Conservation (phyloP, 2,797 vertebrate species). For the Tenualosa ilisha region DNA sequence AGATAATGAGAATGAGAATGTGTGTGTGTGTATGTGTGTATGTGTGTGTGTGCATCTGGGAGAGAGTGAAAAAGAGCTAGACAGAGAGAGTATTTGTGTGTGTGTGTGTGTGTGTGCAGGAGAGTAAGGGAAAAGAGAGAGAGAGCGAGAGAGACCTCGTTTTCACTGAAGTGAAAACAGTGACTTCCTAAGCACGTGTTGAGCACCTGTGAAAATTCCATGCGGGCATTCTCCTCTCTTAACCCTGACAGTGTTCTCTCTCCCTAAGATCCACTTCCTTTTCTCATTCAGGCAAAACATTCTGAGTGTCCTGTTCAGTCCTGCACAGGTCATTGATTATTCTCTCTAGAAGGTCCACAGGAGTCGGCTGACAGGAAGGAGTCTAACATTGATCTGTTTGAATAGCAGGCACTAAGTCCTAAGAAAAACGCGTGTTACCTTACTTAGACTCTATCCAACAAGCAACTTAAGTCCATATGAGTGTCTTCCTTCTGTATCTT, state of each 20-base stretch:
- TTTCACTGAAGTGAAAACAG: conserved; percentile 41
- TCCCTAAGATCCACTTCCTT: conserved; percentile 25
- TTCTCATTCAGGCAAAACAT: not conserved
- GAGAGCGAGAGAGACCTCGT: not conserved
- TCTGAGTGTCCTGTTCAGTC: not conserved
- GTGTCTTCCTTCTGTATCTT: not conserved
- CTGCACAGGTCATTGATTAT: not conserved
- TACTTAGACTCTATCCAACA: not conserved
- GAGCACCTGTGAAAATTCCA: conserved; percentile 7
- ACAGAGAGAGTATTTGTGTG: too few relatives aligned
- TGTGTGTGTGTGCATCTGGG: too few relatives aligned
- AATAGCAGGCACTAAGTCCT: not conserved
- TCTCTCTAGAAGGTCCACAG: not conserved
- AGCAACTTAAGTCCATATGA: not conserved
- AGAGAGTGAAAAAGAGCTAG: too few relatives aligned
- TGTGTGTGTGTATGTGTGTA: too few relatives aligned
- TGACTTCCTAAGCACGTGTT: conserved; percentile 28
- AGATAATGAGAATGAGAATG: too few relatives aligned
- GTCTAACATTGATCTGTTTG: conserved; percentile 2
- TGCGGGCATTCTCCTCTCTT: not conserved
- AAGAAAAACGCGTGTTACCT: not conserved
- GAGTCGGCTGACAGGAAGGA: not conserved
- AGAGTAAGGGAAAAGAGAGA: too few relatives aligned
- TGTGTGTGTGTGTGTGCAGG: too few relatives aligned
- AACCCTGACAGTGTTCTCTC: not conserved